These are phyloP conservation scores for Lasius platythorax DNA, from an alignment of 2,888 invertebrate species.

Conservation along the genomic window DNA sequence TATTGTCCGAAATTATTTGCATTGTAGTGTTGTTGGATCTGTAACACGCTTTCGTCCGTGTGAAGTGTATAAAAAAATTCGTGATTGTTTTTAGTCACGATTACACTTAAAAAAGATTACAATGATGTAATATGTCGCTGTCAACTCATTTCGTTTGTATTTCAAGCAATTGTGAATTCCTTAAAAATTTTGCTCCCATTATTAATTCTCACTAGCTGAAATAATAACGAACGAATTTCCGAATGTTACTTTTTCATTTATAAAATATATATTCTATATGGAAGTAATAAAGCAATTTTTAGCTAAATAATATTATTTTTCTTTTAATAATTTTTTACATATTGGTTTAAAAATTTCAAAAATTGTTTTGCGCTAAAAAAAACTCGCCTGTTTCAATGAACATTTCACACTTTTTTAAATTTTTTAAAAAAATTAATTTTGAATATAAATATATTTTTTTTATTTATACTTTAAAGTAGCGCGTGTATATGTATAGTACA, in stretches of 20 bases:
- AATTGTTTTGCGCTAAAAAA: not conserved
- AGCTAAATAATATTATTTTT: slow-evolving; percentile 7
- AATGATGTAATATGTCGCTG: not conserved
- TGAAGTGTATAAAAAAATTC: not conserved
- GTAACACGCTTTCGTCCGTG: not conserved
- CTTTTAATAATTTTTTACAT: not conserved
- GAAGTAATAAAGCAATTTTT: not conserved
- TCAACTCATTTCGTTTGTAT: not conserved
- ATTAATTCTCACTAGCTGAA: not conserved
- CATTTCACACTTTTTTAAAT: not conserved
- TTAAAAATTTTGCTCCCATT: not conserved
- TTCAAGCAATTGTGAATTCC: not conserved
- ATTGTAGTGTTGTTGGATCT: not conserved
- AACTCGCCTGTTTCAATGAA: not conserved
- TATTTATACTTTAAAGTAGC: not conserved
- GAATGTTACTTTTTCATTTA: not conserved
- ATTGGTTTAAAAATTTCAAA: not conserved
- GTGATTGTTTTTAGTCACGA: not conserved
- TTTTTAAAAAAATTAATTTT: not conserved
- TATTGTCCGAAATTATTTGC: slow-evolving; percentile 7
- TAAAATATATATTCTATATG: not conserved
- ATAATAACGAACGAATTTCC: not conserved
- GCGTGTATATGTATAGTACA: not conserved
- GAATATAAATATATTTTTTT: not conserved
- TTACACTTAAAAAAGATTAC: not conserved